A percentile compares a stretch with the other conserved stretches of the same genome.
These are phyloP conservation scores for Garrulus glandarius DNA, from an alignment of 2,797 vertebrate species.

Conservation along the genomic window DNA sequence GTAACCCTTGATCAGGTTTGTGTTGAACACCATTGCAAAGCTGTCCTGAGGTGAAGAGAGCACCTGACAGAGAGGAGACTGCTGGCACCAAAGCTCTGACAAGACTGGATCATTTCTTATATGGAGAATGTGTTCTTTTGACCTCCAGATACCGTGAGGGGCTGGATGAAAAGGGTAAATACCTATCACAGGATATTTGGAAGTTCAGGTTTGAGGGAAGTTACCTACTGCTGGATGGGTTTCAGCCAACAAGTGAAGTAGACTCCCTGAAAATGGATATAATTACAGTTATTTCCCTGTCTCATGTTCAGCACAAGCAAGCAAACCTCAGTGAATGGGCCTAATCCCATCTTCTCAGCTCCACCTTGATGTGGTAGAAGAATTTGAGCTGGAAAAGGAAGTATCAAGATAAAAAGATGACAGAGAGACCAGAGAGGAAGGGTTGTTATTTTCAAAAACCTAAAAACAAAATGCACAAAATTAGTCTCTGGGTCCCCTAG, in stretches of 20 bases:
- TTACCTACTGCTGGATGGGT: not conserved
- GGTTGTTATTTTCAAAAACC: not conserved
- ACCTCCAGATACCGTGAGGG: not conserved
- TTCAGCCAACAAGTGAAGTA: not conserved
- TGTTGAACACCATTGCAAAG: not conserved
- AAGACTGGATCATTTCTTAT: not conserved
- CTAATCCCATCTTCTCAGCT: not conserved
- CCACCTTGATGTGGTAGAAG: fast-evolving
- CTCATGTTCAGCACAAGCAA: not conserved
- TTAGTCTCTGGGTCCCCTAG: not conserved
- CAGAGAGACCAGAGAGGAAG: not conserved
- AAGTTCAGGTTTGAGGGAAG: not conserved
- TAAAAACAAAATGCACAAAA: not conserved
- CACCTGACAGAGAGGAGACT: not conserved
- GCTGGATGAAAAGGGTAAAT: not conserved
- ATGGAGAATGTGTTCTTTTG: not conserved
- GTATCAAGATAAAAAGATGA: not conserved
- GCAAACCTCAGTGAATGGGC: not conserved
- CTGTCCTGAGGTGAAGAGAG: not conserved
- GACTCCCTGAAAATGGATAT: not conserved
- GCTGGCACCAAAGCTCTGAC: not conserved
- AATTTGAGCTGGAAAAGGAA: not conserved
- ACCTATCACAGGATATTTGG: not conserved
- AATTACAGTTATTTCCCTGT: not conserved
- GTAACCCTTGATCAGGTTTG: not conserved